Percentiles rank a stretch among this genome's conserved stretches.
phyloP scores from a whole-genome alignment of 2,888 invertebrate genomes.

The Trissoscelio sp. region DNA sequence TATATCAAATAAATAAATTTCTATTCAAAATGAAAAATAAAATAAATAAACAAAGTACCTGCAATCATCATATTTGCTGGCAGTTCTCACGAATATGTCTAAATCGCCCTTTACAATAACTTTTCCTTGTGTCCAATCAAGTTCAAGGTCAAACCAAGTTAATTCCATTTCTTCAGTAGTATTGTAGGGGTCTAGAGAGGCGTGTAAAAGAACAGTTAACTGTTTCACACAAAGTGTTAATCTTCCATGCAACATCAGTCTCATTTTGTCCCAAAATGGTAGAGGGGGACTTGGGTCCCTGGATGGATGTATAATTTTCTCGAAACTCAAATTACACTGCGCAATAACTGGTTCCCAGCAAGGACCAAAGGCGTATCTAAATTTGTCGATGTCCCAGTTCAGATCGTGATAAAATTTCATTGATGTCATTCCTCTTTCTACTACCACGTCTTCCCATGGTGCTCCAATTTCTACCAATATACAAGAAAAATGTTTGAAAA shows the following conservation, averaged over 20 bases:
- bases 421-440: constrained; percentile 96
- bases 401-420: constrained; percentile 99
- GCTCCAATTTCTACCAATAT: constrained; percentile 85
- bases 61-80: constrained; percentile 99
- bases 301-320: constrained; percentile 93
- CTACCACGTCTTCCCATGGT: constrained; percentile 92
- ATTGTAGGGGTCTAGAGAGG: constrained; percentile 98
- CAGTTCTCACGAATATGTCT: constrained; percentile 97
- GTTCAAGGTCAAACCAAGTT: constrained; percentile 95
- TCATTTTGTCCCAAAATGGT: constrained; percentile 98
- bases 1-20: too few relatives aligned
- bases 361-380: constrained; percentile 97
- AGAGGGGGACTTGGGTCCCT: constrained; percentile 96
- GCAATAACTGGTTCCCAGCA: constrained; percentile 99
- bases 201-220: constrained; percentile 96
- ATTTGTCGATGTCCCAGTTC: constrained; percentile 95
- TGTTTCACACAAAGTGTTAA: constrained; percentile 94
- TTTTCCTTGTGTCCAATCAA: constrained; percentile 98
- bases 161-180: constrained; percentile 99
- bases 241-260: constrained; percentile 96
- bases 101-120: constrained; percentile 96
- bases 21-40: too few relatives aligned
- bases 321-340: constrained; percentile 93
- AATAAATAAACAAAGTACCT: too few relatives aligned
- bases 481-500: not conserved